phyloP scores from a whole-genome alignment of 2,113 vertebrate genomes.

The Peromyscus maniculatus region DNA sequence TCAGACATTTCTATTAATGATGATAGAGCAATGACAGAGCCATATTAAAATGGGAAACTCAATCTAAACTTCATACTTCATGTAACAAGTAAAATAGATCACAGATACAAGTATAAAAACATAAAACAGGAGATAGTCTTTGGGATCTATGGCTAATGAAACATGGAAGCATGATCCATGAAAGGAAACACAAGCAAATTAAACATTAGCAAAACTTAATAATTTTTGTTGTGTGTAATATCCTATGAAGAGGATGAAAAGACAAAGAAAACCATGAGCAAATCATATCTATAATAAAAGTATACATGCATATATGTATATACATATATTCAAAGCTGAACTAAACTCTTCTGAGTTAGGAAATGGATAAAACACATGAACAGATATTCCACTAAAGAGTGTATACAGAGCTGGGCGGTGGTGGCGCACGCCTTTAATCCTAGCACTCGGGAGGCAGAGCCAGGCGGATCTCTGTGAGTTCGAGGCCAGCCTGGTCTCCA shows the following conservation, averaged over 20 bases:
- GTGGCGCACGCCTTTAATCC: no score
- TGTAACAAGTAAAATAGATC: background rate
- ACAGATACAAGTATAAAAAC: background rate
- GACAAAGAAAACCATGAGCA: background rate
- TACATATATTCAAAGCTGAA: background rate
- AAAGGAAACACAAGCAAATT: background rate
- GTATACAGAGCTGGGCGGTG: no score
- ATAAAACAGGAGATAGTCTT: background rate
- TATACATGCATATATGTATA: background rate
- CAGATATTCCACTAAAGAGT: background rate
- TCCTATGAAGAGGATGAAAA: background rate
- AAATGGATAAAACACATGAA: background rate
- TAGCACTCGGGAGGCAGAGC: no score
- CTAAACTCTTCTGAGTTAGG: background rate
- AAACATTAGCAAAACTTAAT: background rate
- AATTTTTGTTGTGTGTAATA: background rate
- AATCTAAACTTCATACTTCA: background rate
- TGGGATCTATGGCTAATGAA: conserved; percentile 8
- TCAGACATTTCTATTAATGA: background rate
- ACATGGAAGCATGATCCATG: background rate
- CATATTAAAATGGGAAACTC: background rate
- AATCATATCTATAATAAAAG: background rate
- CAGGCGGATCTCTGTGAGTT: no score
- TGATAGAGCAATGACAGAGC: background rate
- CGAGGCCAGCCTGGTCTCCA: no score